phyloP scores from a whole-genome alignment of 2,888 invertebrate species.

The Caenorhabditis uteleia region DNA sequence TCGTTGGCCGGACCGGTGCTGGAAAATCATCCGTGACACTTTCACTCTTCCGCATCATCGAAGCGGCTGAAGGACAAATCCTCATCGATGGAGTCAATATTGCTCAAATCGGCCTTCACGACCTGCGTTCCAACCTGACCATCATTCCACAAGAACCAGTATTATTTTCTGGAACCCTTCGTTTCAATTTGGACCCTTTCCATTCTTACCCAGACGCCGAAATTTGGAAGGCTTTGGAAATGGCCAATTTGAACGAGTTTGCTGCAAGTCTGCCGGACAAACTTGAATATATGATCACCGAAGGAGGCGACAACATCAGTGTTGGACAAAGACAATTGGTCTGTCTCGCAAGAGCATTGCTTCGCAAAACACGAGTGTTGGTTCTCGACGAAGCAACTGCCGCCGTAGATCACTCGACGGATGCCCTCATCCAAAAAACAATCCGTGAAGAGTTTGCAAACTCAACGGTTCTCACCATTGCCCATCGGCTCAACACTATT shows the following conservation, averaged over 20 bases:
- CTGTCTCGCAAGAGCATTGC: constrained; percentile 72
- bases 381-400: constrained; percentile 76
- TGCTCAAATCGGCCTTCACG: constrained; percentile 83
- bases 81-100: constrained; percentile 71
- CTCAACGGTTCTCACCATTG: constrained; percentile 89
- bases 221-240: constrained; percentile 85
- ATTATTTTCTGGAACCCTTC: constrained; percentile 69
- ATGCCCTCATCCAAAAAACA: constrained; percentile 73
- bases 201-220: constrained; percentile 80
- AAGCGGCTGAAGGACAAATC: constrained; percentile 65
- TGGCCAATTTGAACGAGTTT: constrained; percentile 86
- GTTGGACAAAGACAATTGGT: constrained; percentile 73
- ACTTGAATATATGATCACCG: constrained; percentile 83
- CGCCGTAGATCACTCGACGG: constrained; percentile 74
- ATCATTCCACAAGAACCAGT: constrained; percentile 76
- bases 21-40: constrained; percentile 68
- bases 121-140: constrained; percentile 82
- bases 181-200: constrained; percentile 92
- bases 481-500: constrained; percentile 89
- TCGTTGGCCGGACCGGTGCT: constrained; percentile 71
- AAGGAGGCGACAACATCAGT: constrained; percentile 86
- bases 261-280: constrained; percentile 78
- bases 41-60: constrained; percentile 69
- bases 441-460: constrained; percentile 79
- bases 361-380: constrained; percentile 70